These are phyloP conservation scores for Holcopasites calliopsidis DNA, from an alignment of 1,140 invertebrate species.

Conservation along the genomic window DNA sequence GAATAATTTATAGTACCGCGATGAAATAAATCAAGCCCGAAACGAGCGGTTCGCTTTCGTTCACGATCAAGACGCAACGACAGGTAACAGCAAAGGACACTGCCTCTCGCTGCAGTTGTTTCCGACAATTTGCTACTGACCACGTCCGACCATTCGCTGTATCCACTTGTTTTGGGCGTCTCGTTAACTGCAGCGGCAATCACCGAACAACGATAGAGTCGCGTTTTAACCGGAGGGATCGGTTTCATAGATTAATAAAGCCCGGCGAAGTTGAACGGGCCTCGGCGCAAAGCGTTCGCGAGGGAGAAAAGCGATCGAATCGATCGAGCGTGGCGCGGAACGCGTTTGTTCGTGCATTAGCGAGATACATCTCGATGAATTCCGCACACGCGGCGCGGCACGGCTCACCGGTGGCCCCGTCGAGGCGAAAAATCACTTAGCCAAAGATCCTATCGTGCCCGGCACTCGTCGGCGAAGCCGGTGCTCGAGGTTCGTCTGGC, in stretches of 20 bases:
- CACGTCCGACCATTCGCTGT: not conserved
- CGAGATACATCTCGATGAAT: slow-evolving; percentile 49
- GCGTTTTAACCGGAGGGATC: not conserved
- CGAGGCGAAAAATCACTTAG: slow-evolving; percentile 66
- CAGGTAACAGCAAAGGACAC: not conserved
- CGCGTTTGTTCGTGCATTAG: not conserved
- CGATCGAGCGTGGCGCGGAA: not conserved
- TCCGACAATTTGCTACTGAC: not conserved
- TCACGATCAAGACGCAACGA: not conserved
- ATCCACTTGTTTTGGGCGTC: slow-evolving; percentile 12
- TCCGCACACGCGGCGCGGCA: slow-evolving; percentile 38
- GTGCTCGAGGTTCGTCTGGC: slow-evolving; percentile 10
- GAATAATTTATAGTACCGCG: not conserved
- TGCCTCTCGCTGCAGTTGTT: not conserved
- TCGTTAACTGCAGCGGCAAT: not conserved
- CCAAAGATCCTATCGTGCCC: slow-evolving; percentile 57
- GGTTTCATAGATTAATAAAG: not conserved
- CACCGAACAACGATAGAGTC: not conserved
- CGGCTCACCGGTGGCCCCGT: slow-evolving; percentile 36
- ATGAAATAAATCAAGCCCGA: not conserved
- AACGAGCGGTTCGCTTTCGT: not conserved
- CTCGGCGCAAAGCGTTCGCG: not conserved
- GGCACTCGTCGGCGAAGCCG: slow-evolving; percentile 47
- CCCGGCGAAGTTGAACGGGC: not conserved
- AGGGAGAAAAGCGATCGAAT: not conserved